A percentile compares a stretch with the other conserved stretches of the same genome.
These are phyloP conservation scores for Sebastes miniatus DNA, from an alignment of 2,797 vertebrate genomes.

Conservation along the genomic window DNA sequence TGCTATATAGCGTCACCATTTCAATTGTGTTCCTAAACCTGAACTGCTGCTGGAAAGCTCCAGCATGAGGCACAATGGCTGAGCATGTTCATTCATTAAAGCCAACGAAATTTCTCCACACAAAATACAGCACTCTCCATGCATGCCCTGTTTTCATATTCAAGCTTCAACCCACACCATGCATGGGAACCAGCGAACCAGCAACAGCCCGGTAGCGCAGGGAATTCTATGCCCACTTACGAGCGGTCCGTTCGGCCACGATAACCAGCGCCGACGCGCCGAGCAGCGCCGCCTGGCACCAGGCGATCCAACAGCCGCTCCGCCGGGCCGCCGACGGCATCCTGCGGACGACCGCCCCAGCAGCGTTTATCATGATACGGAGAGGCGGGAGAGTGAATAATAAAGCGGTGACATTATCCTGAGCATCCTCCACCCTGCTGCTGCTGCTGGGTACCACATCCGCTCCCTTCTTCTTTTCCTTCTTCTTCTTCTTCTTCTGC, in stretches of 20 bases:
- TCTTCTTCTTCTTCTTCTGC: constrained; percentile 33
- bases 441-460: constrained; percentile 13
- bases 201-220: not conserved
- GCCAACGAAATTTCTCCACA: not conserved
- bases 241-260: constrained; percentile 81
- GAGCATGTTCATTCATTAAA: constrained; percentile 7
- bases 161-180: not conserved
- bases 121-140: not conserved
- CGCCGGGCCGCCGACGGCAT: constrained; percentile 75
- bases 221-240: constrained; percentile 76
- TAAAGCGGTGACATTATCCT: constrained; percentile 47
- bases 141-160: not conserved
- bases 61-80: constrained; percentile 27
- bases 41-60: constrained; percentile 5
- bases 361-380: constrained; percentile 69
- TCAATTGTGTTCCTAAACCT: not conserved
- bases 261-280: constrained; percentile 81
- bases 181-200: not conserved
- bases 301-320: constrained; percentile 78
- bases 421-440: constrained; percentile 58
- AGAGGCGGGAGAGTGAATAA: not conserved
- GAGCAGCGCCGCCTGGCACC: constrained; percentile 82
- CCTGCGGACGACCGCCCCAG: constrained; percentile 66
- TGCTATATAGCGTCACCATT: not conserved
- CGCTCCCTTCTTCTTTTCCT: constrained; percentile 58